phyloP scores from a whole-genome alignment of 1,140 invertebrate genomes.

The Phymastichus coffea region DNA sequence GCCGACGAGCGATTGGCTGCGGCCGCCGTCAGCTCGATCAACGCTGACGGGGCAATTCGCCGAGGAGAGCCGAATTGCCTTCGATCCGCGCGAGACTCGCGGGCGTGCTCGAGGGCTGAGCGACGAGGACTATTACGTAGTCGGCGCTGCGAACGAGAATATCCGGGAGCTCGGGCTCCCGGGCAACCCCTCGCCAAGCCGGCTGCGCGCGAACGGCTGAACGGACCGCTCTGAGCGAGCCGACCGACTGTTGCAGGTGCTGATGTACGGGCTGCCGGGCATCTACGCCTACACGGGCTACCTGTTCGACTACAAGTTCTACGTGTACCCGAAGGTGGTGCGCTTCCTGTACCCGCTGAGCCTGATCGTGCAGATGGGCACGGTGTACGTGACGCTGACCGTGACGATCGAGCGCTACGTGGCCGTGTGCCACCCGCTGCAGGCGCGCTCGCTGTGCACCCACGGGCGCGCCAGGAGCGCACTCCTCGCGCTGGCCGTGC shows the following conservation, averaged over 20 bases:
- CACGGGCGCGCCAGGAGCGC: conserved; percentile 84
- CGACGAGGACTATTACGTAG: no score
- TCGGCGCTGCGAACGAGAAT: no score
- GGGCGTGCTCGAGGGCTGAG: no score
- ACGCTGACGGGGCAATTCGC: no score
- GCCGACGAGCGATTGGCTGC: no score
- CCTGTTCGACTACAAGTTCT: conserved; percentile 76
- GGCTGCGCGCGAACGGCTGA: background rate
- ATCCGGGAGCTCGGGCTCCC: no score
- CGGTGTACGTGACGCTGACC: conserved; percentile 91
- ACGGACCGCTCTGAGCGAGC: background rate
- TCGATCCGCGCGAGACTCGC: no score
- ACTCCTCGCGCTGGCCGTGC: conserved; percentile 78
- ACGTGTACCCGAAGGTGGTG: conserved; percentile 78
- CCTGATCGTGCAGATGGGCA: conserved; percentile 86
- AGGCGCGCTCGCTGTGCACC: conserved; percentile 85
- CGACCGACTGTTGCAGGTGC: conserved; percentile 55
- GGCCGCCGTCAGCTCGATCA: no score
- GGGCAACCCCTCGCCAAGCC: no score
- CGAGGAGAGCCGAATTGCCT: no score
- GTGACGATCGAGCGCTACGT: conserved; percentile 95
- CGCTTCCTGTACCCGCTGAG: conserved; percentile 84
- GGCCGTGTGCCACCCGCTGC: conserved; percentile 91
- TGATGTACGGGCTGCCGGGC: conserved; percentile 83
- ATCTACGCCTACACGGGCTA: conserved; percentile 78